These are phyloP conservation scores for Lamellibrachia luymesi DNA, from an alignment of 1,140 invertebrate genomes.

Conservation along the genomic window DNA sequence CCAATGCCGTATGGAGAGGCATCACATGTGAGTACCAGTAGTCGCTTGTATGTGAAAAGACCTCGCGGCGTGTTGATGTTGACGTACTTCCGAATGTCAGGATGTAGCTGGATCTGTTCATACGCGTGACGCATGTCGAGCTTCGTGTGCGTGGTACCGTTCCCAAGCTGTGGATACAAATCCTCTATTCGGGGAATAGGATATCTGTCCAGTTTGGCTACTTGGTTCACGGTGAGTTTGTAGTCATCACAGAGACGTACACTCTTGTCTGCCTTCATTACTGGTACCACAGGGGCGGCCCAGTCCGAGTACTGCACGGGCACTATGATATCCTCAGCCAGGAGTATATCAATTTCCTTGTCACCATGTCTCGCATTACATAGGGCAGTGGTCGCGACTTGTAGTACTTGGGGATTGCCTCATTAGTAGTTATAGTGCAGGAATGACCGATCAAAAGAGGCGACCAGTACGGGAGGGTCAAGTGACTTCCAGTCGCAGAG, in stretches of 20 bases:
- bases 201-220: constrained; percentile 33
- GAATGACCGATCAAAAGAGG: too few relatives aligned
- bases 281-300: constrained; percentile 13
- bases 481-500: too few relatives aligned
- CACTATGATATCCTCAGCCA: constrained; percentile 7
- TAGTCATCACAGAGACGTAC: constrained; percentile 20
- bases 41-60: too few relatives aligned
- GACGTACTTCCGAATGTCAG: too few relatives aligned
- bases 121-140: too few relatives aligned
- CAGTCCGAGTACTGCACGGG: constrained; percentile 6
- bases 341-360: neutral
- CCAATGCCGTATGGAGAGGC: too few relatives aligned
- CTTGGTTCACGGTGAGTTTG: constrained; percentile 21
- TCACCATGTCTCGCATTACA: constrained; percentile 15
- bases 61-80: too few relatives aligned
- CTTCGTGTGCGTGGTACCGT: constrained; percentile 17
- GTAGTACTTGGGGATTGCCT: neutral
- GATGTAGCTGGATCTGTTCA: too few relatives aligned
- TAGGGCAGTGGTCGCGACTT: constrained; percentile 4
- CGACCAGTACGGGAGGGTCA: too few relatives aligned
- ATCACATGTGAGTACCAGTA: too few relatives aligned
- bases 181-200: constrained; percentile 45
- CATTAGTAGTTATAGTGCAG: too few relatives aligned
- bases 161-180: constrained; percentile 38
- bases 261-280: constrained; percentile 19